These are phyloP conservation scores for Rhinichthys osculus DNA, from an alignment of 2,797 vertebrate species.

Conservation along the genomic window DNA sequence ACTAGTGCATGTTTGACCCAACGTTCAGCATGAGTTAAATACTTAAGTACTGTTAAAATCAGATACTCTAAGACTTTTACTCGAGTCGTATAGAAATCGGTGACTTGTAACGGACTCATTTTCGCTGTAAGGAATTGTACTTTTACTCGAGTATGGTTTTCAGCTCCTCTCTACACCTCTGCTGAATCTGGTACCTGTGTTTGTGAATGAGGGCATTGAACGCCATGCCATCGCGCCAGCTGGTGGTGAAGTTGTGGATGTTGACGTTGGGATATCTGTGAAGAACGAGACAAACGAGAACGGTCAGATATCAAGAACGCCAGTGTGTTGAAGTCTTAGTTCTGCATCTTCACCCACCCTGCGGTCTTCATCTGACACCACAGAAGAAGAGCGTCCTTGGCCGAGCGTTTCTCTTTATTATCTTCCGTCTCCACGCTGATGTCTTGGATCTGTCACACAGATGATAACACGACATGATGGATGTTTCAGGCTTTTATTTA, in stretches of 20 bases:
- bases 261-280: slow-evolving; percentile 89
- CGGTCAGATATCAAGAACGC: background rate
- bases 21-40: too few relatives aligned
- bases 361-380: slow-evolving; percentile 99
- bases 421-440: slow-evolving; percentile 96
- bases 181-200: slow-evolving; percentile 54
- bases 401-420: slow-evolving; percentile 96
- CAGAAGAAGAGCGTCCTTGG: slow-evolving; percentile 93
- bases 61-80: too few relatives aligned
- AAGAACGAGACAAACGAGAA: slow-evolving; percentile 15
- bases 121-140: background rate
- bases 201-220: slow-evolving; percentile 80
- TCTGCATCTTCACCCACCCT: slow-evolving; percentile 79
- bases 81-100: too few relatives aligned
- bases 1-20: too few relatives aligned
- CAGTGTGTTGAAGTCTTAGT: background rate
- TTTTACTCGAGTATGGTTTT: background rate
- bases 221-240: slow-evolving; percentile 90
- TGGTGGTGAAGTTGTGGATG: slow-evolving; percentile 90
- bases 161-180: background rate
- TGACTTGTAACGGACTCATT: too few relatives aligned
- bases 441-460: slow-evolving; percentile 89
- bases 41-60: too few relatives aligned
- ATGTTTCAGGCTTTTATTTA: background rate
- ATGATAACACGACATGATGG: background rate